Percentiles rank a stretch among this genome's conserved stretches.
These are phyloP conservation scores for Sternarchorhynchus goeldii DNA, from an alignment of 2,797 vertebrate species.

Conservation along the genomic window DNA sequence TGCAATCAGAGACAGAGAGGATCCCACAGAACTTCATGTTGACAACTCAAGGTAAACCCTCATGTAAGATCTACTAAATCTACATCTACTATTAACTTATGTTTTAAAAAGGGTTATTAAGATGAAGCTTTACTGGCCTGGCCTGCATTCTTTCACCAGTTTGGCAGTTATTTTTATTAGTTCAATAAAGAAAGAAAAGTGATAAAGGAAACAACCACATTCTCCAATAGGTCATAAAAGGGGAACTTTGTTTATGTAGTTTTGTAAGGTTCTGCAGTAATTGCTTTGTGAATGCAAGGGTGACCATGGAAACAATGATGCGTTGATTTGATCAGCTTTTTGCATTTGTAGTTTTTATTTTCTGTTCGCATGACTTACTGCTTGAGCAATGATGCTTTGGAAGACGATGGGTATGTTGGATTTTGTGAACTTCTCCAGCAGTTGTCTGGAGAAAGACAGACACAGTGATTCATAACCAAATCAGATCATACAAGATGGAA, in stretches of 20 bases:
- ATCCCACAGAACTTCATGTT: background rate
- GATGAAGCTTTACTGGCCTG: background rate
- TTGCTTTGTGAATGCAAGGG: background rate
- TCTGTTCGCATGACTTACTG: background rate
- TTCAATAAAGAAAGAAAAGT: background rate
- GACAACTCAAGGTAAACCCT: constrained; percentile 33
- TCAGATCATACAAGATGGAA: constrained; percentile 34
- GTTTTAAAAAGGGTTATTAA: background rate
- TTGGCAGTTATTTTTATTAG: background rate
- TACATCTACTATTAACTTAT: background rate
- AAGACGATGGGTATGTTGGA: background rate
- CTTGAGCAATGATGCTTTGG: background rate
- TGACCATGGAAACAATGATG: background rate
- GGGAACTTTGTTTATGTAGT: background rate
- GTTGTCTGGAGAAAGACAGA: background rate
- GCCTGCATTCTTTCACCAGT: background rate
- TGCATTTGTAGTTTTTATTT: background rate
- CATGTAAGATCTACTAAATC: background rate
- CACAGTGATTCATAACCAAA: constrained; percentile 12
- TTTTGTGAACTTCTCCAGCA: background rate
- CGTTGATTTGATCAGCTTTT: background rate
- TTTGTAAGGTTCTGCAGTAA: background rate
- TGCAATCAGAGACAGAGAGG: constrained; percentile 16
- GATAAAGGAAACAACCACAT: background rate
- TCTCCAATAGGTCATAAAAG: background rate